phyloP scores from a whole-genome alignment of 2,888 invertebrate species.

The Trissolcus japonicus region DNA sequence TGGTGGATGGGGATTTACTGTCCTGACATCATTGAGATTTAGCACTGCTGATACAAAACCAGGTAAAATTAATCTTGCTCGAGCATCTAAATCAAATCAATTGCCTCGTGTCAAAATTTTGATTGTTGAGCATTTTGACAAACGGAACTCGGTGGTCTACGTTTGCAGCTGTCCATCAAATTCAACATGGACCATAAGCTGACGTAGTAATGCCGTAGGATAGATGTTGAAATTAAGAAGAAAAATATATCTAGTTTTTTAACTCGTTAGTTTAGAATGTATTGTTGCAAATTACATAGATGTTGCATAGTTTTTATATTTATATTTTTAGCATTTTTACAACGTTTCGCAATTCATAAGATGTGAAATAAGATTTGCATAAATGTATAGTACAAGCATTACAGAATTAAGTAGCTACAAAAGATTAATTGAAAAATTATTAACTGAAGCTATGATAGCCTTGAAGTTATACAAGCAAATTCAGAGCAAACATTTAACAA shows the following conservation, averaged over 20 bases:
- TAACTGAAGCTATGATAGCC: too few species aligned
- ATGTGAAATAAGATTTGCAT: background rate
- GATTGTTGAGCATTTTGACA: slow-evolving; percentile 44
- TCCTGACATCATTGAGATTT: slow-evolving; percentile 2
- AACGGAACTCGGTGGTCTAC: slow-evolving; percentile 39
- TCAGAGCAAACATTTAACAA: too few species aligned
- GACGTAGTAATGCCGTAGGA: slow-evolving; percentile 25
- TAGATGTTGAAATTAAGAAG: slow-evolving; percentile 10
- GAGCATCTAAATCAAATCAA: slow-evolving; percentile 42
- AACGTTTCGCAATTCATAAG: background rate
- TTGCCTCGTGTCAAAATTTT: slow-evolving; percentile 39
- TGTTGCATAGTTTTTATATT: background rate
- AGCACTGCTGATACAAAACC: slow-evolving; percentile 8
- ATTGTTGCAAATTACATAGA: background rate
- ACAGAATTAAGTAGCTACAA: slow-evolving; percentile 5
- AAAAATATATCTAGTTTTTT: slow-evolving; percentile 4
- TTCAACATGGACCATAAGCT: slow-evolving; percentile 39
- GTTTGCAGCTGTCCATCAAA: slow-evolving; percentile 47
- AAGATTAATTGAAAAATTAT: background rate
- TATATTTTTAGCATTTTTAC: background rate
- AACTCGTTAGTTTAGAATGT: background rate
- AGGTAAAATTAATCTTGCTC: slow-evolving; percentile 32
- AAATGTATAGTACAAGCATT: background rate
- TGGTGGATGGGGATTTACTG: background rate
- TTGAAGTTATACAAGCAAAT: too few species aligned